Base-by-base conservation (phyloP, 37 sponge, comb jelly and placozoan species). In the Ianthella basta region DNA sequence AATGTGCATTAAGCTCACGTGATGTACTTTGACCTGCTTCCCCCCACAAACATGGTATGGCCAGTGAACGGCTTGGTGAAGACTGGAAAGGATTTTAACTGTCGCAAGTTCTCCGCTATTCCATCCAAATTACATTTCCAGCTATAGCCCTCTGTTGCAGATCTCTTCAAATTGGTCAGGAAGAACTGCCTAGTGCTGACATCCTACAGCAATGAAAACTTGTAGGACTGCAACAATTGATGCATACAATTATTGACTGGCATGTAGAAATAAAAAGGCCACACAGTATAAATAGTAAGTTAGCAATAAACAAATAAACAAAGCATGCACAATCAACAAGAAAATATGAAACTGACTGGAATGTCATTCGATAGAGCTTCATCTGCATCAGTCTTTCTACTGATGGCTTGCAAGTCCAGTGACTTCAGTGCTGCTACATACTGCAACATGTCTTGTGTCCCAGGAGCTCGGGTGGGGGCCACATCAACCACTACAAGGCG, bases 401-500 rank as follows among this genome's bases (percentile, higher is more conserved):
- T 73, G n/a, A 91, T 16, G 1, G 80, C 40, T 24, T 61, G 63
- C 5, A 91, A 82, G 24, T 88, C 84, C 6, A 94, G 84, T 23
- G 33, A 37, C 54, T 25, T 56, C 29, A 94, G 56, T 24, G 60
- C 83, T 40, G n/a, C 56, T 15, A 94, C 34, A 23, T 77, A 15
- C 32, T 65, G 33, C 50, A 63, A 34, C 13, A 55, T 55, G 23
- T 84, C 60, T 14, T 80, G 60, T 5, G 64, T 80, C 20, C 80
- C 88, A n/a, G 81, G 72, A 25, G 81, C 59, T 10, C 56, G 41
- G 35, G 79, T 41, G 20, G 97, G 97, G 15, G 93, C 54, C 30
- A 89, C 86, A 56, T 97, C 97, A 44, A 92, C 81, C 18, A 95
- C 89, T 0, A 97, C 55, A 65, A 97, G 87, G 37, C 59, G 29